phyloP scores from a whole-genome alignment of 2,888 invertebrate genomes.

The Microctonus brassicae region DNA sequence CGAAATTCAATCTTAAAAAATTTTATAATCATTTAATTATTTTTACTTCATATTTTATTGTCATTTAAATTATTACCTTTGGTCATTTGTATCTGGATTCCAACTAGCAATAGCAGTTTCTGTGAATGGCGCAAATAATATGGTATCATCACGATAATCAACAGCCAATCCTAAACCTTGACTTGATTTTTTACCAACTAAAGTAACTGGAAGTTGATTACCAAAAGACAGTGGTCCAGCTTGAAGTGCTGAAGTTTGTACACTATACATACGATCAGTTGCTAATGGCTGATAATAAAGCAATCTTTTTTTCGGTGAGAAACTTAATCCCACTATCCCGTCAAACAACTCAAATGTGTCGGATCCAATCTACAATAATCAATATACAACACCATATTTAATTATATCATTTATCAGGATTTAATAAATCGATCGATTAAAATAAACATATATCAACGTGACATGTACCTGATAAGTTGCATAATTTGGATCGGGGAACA shows the following conservation, averaged over 20 bases:
- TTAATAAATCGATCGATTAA: not conserved
- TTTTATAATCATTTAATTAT: not conserved
- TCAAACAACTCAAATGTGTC: slow-evolving; percentile 81
- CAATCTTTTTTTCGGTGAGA: slow-evolving; percentile 76
- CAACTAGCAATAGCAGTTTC: slow-evolving; percentile 87
- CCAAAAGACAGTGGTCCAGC: slow-evolving; percentile 81
- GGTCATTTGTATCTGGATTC: slow-evolving; percentile 81
- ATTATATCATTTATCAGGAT: not conserved
- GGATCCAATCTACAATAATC: slow-evolving; percentile 73
- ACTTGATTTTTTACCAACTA: slow-evolving; percentile 87
- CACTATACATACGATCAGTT: slow-evolving; percentile 82
- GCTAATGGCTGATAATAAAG: slow-evolving; percentile 82
- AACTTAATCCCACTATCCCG: slow-evolving; percentile 79
- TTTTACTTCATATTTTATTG: not conserved
- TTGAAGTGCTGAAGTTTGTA: slow-evolving; percentile 80
- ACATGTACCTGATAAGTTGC: slow-evolving; percentile 75
- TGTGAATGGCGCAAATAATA: slow-evolving; percentile 83
- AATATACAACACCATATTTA: slow-evolving; percentile 6
- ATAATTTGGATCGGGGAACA: slow-evolving; percentile 88
- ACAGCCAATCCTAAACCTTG: slow-evolving; percentile 84
- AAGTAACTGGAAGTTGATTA: slow-evolving; percentile 79
- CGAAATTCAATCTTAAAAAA: not conserved
- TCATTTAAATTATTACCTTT: slow-evolving; percentile 72
- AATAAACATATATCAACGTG: not conserved
- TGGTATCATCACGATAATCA: slow-evolving; percentile 80